Percentiles rank a stretch among this genome's conserved stretches.
phyloP scores from a whole-genome alignment of 2,888 invertebrate genomes.

The Octonoba sinensis region DNA sequence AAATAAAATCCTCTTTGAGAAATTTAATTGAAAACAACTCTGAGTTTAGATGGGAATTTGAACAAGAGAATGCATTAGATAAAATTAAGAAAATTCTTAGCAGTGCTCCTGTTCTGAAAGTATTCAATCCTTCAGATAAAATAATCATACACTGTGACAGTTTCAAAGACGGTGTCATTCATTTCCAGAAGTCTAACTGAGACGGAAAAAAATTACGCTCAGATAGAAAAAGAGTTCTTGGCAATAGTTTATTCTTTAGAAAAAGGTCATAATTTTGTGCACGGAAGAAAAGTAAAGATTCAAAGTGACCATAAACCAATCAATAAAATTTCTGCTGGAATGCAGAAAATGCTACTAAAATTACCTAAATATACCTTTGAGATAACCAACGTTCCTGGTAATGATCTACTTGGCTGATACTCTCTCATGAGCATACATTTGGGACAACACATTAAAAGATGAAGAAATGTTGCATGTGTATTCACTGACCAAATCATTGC shows the following conservation, averaged over 20 bases:
- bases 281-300: constrained; percentile 9
- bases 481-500: no score
- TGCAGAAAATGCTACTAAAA: not conserved
- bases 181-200: constrained; percentile 14
- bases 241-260: constrained; percentile 19
- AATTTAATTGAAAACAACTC: not conserved
- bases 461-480: no score
- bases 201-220: constrained; percentile 14
- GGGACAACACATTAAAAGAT: no score
- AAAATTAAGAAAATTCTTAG: constrained; percentile 3
- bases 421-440: no score
- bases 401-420: no score
- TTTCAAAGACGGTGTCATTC: constrained; percentile 13
- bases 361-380: not conserved
- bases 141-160: constrained; percentile 16
- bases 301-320: constrained; percentile 7
- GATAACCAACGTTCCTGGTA: not conserved
- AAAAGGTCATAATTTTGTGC: constrained; percentile 10
- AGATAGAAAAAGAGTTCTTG: constrained; percentile 17
- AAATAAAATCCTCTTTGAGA: no score
- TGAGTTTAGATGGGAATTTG: not conserved
- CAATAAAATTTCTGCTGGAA: not conserved
- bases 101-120: not conserved
- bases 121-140: not conserved
- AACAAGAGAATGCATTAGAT: constrained; percentile 5